Evolutionary conservation across 2,113 vertebrate genomes (phyloP), one percentile per base, ranked within the genome.

Genomic region (Ardeotis arabs): DNA sequence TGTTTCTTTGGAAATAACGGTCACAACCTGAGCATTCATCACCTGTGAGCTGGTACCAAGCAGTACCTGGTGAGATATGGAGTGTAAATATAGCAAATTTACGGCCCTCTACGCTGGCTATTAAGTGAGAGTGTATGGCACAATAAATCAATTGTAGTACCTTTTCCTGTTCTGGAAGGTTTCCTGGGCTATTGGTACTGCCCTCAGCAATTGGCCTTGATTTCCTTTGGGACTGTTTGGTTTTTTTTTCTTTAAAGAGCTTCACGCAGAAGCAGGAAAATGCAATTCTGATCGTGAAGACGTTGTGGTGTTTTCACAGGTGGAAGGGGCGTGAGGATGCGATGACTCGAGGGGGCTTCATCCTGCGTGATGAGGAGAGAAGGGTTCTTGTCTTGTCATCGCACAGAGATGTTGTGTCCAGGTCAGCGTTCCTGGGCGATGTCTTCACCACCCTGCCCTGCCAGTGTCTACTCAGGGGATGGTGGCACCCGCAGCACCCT

Each of bases 351-450:
- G 31, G 44, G 15, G 12, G 15, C 20, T 35, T n/a, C 31, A 16
- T 4, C 44, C 13, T 0, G 8, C 31, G 4, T 2, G 4, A 10
- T 1, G 45, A 17, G 12, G 41, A 41, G 41, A 41, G 17, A 44
- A 44, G 66, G 25, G 33, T 31, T 4, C 49, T 39, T 5, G 70
- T 7, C 72, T 14, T 5, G 5, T 3, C 6, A 33, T 19, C 19
- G 1, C 4, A 2, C 4, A 5, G 50, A n/a, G 67, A 17, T 21
- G 44, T 5, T 4, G 24, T 29, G 12, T 4, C 56, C 29, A 12
- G 63, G 56, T 7, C 39, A 7, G 66, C 7, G 2, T 13, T 14
- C 9, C 29, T 16, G 33, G 37, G 33, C 9, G 12, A 9, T 8
- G 12, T 2, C 41, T 49, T 21, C 11, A 22, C 45, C 29, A 16